Conservation (phyloP, 2,113 vertebrate species). For the Anhinga rufa region DNA sequence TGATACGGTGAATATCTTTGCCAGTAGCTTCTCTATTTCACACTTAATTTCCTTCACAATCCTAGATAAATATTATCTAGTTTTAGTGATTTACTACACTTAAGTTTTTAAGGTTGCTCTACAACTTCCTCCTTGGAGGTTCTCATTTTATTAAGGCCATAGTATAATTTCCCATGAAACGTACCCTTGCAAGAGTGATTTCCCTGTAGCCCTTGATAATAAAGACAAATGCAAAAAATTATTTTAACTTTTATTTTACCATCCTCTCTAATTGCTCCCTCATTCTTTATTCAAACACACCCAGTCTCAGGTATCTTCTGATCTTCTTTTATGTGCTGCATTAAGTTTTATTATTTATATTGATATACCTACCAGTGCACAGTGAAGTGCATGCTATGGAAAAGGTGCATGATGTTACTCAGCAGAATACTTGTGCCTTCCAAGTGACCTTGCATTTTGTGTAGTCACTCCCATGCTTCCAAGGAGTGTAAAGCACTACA, state of each 20-base stretch:
- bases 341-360: not conserved
- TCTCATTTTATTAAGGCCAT: not conserved
- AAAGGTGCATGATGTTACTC: not conserved
- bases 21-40: conserved; percentile 24
- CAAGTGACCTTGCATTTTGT: not conserved
- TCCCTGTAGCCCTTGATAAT: not conserved
- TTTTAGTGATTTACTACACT: conserved; percentile 33
- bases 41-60: conserved; percentile 32
- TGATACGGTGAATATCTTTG: not conserved
- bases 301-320: not conserved
- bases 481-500: not conserved
- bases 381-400: not conserved
- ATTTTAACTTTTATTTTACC: conserved; percentile 25
- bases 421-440: not conserved
- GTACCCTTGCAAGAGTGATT: conserved; percentile 20
- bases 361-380: not conserved
- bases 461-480: not conserved
- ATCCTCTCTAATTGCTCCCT: not conserved
- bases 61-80: conserved; percentile 4
- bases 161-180: conserved; percentile 36
- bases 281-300: not conserved
- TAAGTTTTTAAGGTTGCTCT: conserved; percentile 39
- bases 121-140: conserved; percentile 25
- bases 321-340: not conserved
- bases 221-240: conserved; percentile 26